Base-by-base conservation (phyloP, 2,888 invertebrate genomes). In the Deladenus siricidicola region DNA sequence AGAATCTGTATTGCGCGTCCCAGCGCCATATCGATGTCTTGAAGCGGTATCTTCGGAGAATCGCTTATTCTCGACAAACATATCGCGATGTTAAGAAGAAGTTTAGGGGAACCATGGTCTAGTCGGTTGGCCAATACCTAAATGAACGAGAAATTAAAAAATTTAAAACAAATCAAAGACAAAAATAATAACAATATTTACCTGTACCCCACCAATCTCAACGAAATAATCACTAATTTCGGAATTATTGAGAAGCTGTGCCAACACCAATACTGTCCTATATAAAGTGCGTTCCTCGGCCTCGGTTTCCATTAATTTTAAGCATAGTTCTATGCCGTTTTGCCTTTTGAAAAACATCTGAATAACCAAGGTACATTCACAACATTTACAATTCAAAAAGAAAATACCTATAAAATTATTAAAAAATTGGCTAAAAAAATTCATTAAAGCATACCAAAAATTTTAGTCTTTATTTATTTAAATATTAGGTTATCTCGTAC, bases 21-120 rank as follows among this genome's bases (percentile, higher is more conserved):
- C 4, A 60, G 44, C n/a, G 60, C 56, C 3, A 14, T 23, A 30
- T 57, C 50, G 30, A 60, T 29, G 29, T 44, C 30, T 28, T 26
- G 39, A 23, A 3, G 14, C n/a, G 42, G n/a, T n/a, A 56, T n/a
- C 23, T 45, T 23, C 23, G 21, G n/a, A 3, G 56, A 48, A 24
- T 60, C 60, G 42, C 57, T 58, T 4, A 60, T 26, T 4, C 30
- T n/a, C 19, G 47, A 43, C 6, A 60, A 47, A 28, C 60, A 60
- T 19, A 26, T 19, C n/a, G 39, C 43, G 6, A 57, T 45, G n/a
- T 26, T 30, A 10, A 21, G 48, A 4, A 60, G 42, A n/a, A 56
- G 49, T 17, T 55, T 44, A 3, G 55, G 50, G 8, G 60, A 60
- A 17, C 39, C 54, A 24, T 58, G 58, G 29, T 58, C 52, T n/a